phyloP scores from a whole-genome alignment of 2,888 invertebrate species.

The Harpalus rubripes region DNA sequence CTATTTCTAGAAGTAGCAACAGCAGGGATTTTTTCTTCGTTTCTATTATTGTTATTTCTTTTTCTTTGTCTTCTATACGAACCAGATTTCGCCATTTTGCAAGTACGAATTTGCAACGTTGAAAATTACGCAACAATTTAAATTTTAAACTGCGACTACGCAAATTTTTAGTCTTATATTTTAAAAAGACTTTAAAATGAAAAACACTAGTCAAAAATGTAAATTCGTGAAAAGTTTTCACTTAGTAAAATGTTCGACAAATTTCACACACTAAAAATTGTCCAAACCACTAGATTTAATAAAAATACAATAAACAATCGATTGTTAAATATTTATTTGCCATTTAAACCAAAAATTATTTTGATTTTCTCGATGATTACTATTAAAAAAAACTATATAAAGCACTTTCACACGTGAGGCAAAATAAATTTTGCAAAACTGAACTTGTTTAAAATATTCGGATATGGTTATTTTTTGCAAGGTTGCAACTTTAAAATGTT shows the following conservation, averaged over 20 bases:
- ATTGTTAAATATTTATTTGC: conserved; percentile 11
- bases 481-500: conserved; percentile 7
- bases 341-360: conserved; percentile 30
- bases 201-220: conserved; percentile 36
- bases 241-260: conserved; percentile 43
- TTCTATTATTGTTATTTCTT: conserved; percentile 37
- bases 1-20: conserved; percentile 12
- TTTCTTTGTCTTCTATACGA: conserved; percentile 58
- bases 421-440: conserved; percentile 44
- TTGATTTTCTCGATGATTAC: conserved; percentile 13
- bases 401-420: conserved; percentile 18
- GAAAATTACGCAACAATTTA: conserved; percentile 26
- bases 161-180: conserved; percentile 37
- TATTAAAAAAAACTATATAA: background rate
- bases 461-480: background rate
- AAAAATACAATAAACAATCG: conserved; percentile 17
- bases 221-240: conserved; percentile 48
- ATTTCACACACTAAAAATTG: conserved; percentile 56
- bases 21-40: conserved; percentile 52
- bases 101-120: conserved; percentile 40
- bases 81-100: conserved; percentile 62
- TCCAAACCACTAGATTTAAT: conserved; percentile 42
- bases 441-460: background rate
- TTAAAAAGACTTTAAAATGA: conserved; percentile 50
- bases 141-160: background rate